These are phyloP conservation scores for Epinephelus malabaricus DNA, from an alignment of 2,797 vertebrate genomes.

Conservation along the genomic window DNA sequence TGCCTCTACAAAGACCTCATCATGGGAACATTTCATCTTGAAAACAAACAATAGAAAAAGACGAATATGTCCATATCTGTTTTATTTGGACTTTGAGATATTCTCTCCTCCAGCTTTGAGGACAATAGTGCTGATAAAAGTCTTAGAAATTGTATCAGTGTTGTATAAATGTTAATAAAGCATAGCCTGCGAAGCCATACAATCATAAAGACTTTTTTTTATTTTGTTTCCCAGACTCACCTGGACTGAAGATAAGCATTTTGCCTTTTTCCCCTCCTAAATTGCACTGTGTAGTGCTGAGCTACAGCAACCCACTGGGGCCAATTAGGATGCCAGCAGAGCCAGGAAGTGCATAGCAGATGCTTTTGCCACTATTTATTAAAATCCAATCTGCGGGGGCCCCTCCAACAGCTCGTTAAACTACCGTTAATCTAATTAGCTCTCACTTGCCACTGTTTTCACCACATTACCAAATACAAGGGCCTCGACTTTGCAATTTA, in stretches of 20 bases:
- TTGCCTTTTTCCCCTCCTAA: constrained; percentile 61
- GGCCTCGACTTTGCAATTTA: constrained; percentile 80
- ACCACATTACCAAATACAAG: constrained; percentile 85
- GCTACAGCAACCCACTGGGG: constrained; percentile 84
- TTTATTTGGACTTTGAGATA: constrained; percentile 47
- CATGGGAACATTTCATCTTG: constrained; percentile 75
- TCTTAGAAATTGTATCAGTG: constrained; percentile 32
- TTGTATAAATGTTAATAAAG: constrained; percentile 55
- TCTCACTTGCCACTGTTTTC: constrained; percentile 86
- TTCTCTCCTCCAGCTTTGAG: constrained; percentile 54
- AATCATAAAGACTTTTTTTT: constrained; percentile 52
- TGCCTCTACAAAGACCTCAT: constrained; percentile 84
- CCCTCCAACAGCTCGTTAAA: constrained; percentile 85
- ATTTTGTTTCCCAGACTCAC: constrained; percentile 63
- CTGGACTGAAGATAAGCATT: constrained; percentile 71
- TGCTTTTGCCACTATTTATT: constrained; percentile 88
- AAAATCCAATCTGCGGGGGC: constrained; percentile 84
- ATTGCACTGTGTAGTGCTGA: constrained; percentile 70
- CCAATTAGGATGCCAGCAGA: constrained; percentile 86
- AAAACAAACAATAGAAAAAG: constrained; percentile 72
- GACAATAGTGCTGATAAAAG: constrained; percentile 50
- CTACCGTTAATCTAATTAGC: constrained; percentile 87
- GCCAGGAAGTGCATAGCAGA: constrained; percentile 83
- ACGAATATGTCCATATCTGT: constrained; percentile 57
- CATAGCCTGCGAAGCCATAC: constrained; percentile 30